phyloP scores from a whole-genome alignment of 2,888 invertebrate species.

The Andrena minutula region DNA sequence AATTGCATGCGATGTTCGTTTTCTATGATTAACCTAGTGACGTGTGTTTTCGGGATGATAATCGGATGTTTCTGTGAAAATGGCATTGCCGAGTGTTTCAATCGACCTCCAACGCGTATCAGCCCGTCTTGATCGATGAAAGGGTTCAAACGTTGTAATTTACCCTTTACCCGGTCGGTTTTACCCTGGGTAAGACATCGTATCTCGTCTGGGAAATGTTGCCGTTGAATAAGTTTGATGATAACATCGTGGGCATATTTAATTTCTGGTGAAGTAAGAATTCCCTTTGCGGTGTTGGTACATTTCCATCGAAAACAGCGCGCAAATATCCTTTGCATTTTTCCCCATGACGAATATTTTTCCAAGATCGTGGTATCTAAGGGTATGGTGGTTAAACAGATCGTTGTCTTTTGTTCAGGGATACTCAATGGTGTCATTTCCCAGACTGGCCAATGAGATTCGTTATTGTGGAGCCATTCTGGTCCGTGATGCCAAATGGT shows the following conservation, averaged over 20 bases:
- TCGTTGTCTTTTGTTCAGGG: background rate
- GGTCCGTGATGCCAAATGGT: no score
- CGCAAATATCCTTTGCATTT: background rate
- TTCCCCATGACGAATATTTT: slow-evolving; percentile 6
- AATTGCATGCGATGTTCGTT: no score
- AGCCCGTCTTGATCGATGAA: no score
- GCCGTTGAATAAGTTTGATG: background rate
- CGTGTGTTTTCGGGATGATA: no score
- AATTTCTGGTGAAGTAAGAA: background rate
- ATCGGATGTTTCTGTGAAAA: no score
- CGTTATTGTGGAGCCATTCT: no score
- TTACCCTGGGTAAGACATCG: background rate
- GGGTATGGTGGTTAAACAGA: background rate
- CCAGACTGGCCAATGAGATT: background rate
- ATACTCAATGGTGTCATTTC: background rate
- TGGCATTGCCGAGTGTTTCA: no score
- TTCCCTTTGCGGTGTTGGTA: background rate
- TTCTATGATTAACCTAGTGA: no score
- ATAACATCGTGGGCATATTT: background rate
- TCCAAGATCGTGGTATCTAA: background rate
- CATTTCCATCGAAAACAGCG: background rate
- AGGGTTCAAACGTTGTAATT: no score
- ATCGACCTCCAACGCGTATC: no score
- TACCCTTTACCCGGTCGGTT: background rate
- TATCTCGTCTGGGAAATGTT: background rate